phyloP scores from a whole-genome alignment of 1,140 invertebrate genomes.

The Pantala flavescens region DNA sequence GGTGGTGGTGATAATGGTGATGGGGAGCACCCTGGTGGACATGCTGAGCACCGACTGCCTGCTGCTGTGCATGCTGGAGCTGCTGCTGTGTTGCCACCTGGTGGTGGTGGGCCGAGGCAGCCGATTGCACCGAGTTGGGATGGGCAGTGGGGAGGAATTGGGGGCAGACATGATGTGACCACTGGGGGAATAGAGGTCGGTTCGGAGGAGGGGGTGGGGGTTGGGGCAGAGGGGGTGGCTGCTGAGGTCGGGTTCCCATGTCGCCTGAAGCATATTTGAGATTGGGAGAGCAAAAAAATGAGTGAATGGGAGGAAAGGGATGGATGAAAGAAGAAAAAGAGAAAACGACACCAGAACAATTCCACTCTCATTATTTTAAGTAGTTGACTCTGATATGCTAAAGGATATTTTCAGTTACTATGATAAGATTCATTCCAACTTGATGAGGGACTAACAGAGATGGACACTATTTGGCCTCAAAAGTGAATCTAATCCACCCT shows the following conservation, averaged over 20 bases:
- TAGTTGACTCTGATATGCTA: background rate
- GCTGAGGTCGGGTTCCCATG: background rate
- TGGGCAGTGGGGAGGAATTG: conserved; percentile 81
- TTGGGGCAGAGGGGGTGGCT: background rate
- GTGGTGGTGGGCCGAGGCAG: conserved; percentile 36
- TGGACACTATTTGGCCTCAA: too few relatives aligned
- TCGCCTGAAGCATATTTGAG: background rate
- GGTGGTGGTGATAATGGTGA: conserved; percentile 38
- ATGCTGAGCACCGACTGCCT: conserved; percentile 24
- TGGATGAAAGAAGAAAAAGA: background rate
- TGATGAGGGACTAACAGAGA: background rate
- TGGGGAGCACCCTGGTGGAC: conserved; percentile 39
- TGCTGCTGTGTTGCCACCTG: conserved; percentile 39
- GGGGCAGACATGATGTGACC: conserved; percentile 84
- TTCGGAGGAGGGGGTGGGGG: background rate
- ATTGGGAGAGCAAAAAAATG: background rate
- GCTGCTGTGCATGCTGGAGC: background rate
- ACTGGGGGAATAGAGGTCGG: conserved; percentile 77
- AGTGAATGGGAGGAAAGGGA: background rate
- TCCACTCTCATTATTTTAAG: background rate
- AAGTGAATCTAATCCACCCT: too few relatives aligned
- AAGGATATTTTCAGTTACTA: background rate
- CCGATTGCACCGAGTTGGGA: conserved; percentile 43
- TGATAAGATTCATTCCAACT: background rate
- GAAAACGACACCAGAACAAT: background rate